Evolutionary conservation across 2,113 vertebrate species (phyloP), one percentile per base, ranked within the genome.

Genomic region (Equus quagga): DNA sequence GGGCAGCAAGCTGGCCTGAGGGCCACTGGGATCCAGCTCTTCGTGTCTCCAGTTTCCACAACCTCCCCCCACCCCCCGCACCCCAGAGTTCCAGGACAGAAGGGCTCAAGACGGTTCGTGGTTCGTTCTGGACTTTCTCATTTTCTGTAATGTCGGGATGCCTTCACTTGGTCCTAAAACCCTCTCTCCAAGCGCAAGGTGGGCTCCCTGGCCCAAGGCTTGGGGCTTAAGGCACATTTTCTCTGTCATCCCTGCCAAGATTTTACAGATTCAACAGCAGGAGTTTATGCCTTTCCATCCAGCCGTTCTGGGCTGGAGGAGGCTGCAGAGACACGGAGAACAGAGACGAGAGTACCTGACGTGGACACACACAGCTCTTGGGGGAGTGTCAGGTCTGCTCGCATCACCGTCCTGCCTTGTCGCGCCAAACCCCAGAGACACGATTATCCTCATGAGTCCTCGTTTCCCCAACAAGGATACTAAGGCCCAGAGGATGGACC

Each of bases 291-390:
- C 19, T 33, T n/a, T 14, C 28, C 15, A 4, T 28, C n/a, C 36
- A 41, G 1, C 62, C 5, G 21, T 11, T 60, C 79, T 41, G 72
- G 60, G 69, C 33, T 24, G 58, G 51, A 18, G 82, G 75, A 49
- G 67, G 18, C 78, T 15, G 1, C 81, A 0, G 49, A 17, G 41
- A 24, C 31, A 1, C 1, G 2, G 13, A 56, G 82, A 26, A 5
- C 0, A 19, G 46, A 19, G 56, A 19, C 1, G 13, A 21, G 31
- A 8, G 64, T 3, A 19, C 4, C 58, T 19, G 3, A 5, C 8
- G 23, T 3, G 23, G 31, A 6, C 15, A 23, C 23, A 4, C 3
- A 1, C 44, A 41, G 36, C 36, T 54, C 76, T 19, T 2, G 41
- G 65, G 82, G 44, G 23, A 36, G 0, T 4, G 14, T 33, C 2